Evolutionary conservation across 2,888 invertebrate species (phyloP).

Genomic region (Diadegma fenestrale): DNA sequence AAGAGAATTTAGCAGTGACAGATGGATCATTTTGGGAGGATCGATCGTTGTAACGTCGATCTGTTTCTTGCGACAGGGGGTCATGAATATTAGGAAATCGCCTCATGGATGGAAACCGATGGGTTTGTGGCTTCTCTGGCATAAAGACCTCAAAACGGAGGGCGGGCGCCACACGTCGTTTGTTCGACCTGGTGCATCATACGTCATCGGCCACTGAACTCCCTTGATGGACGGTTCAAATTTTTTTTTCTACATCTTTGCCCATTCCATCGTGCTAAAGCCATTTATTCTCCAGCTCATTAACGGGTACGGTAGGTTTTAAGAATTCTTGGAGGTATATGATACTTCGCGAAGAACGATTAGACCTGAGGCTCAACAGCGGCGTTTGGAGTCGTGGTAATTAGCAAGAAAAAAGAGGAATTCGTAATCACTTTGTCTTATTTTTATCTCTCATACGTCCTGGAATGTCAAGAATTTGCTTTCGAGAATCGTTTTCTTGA

Average conservation of each 20-base stretch:
- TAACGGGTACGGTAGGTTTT: slow-evolving; percentile 12
- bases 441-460: background rate
- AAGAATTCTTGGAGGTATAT: background rate
- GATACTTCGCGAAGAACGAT: background rate
- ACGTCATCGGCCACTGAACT: slow-evolving; percentile 64
- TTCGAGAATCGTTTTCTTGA: background rate
- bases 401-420: background rate
- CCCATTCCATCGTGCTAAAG: slow-evolving; percentile 31
- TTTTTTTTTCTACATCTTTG: slow-evolving; percentile 27
- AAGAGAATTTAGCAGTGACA: slow-evolving; percentile 74
- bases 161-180: slow-evolving; percentile 63
- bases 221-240: slow-evolving; percentile 38
- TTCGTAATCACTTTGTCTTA: background rate
- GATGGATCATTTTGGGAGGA: slow-evolving; percentile 76
- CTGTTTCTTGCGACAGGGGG: slow-evolving; percentile 5
- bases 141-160: slow-evolving; percentile 66
- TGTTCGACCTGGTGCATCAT: slow-evolving; percentile 49
- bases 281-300: slow-evolving; percentile 51
- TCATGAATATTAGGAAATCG: slow-evolving; percentile 11
- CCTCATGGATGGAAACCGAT: slow-evolving; percentile 33
- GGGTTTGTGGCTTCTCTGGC: slow-evolving; percentile 46
- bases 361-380: background rate
- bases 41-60: slow-evolving; percentile 61
- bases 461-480: slow-evolving; percentile 40
- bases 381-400: background rate